Base-by-base conservation (phyloP, 2,797 vertebrate species). In the Acanthurus tractus region DNA sequence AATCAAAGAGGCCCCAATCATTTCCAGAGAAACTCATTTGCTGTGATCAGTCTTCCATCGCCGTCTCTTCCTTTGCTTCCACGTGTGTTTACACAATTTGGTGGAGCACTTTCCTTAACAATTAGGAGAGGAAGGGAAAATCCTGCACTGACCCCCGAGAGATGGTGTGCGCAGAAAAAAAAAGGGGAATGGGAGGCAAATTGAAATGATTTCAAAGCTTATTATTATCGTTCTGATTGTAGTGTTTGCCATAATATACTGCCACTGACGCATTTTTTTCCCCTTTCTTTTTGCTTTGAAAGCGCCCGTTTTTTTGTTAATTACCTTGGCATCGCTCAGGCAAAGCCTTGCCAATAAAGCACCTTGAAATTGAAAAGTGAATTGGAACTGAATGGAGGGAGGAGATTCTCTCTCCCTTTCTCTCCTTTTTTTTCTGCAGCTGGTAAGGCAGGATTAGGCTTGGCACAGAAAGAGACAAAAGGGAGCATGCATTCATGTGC, bases 281-380 rank as follows among this genome's bases (percentile, higher is more conserved):
- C 25, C 25, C 66, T 79, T 81, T 70, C 57, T 78, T 91, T 86
- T 88, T 88, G 75, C 87, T 86, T 76, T 90, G 83, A 92, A 94
- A 85, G 86, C 72, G 44, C 40, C 63, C 58, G 29, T 86, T 89
- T 89, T 88, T 89, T 88, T 83, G 86, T 87, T 94, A 94, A 95
- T 94, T 94, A 88, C 87, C 84, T 93, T 95, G 94, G 93, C 93
- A 91, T 83, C 50, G 22, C 79, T 82, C 72, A 78, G 76, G 87
- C 84, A 88, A 79, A 80, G 81, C 87, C 68, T 77, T 88, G 93
- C 94, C 93, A 94, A 92, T 93, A 92, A 94, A 93, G 91, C 92
- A 95, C 93, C 94, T 95, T 95, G 94, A 94, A 95, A 95, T 95
- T 93, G 92, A 94, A 95, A 94, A 94, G 90, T 93, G 93, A 94